A percentile compares a stretch with the other conserved stretches of the same genome.
Conservation (phyloP, 2,797 vertebrate genomes). For the Gouania willdenowi region DNA sequence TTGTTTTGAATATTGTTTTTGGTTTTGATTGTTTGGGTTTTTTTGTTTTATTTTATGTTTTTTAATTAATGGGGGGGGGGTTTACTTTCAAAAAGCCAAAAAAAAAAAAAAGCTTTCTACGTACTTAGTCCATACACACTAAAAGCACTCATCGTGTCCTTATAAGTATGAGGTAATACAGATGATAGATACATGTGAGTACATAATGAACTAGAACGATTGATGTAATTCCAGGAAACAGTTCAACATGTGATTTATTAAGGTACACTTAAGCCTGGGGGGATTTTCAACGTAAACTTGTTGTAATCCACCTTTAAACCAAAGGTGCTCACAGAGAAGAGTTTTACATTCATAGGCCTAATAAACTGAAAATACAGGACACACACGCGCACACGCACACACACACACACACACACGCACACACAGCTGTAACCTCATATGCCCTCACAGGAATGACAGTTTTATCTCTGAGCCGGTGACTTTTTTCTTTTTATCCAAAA, state of each 20-base stretch:
- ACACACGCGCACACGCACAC: background rate
- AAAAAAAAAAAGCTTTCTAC: no score
- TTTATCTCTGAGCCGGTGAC: background rate
- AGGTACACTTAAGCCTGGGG: slow-evolving; percentile 31
- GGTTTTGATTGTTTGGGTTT: no score
- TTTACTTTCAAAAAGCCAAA: no score
- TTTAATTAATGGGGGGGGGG: no score
- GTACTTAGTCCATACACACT: no score
- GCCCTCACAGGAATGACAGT: slow-evolving; percentile 10
- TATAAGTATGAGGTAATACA: background rate
- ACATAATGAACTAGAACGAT: background rate
- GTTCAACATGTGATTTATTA: slow-evolving; percentile 30
- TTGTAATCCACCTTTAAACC: slow-evolving; percentile 24
- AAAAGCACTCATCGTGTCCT: background rate
- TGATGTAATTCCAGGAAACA: slow-evolving; percentile 14
- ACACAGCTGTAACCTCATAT: slow-evolving; percentile 29
- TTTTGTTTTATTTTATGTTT: no score
- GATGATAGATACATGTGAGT: slow-evolving; percentile 2
- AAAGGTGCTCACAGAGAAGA: slow-evolving; percentile 18
- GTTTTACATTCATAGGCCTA: slow-evolving; percentile 22
- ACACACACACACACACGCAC: background rate
- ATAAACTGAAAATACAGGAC: slow-evolving; percentile 3
- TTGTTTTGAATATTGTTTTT: no score
- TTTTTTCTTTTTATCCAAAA: background rate
- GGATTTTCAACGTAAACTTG: slow-evolving; percentile 29